phyloP scores from a whole-genome alignment of 2,888 invertebrate genomes.

The Phorcus lineatus region DNA sequence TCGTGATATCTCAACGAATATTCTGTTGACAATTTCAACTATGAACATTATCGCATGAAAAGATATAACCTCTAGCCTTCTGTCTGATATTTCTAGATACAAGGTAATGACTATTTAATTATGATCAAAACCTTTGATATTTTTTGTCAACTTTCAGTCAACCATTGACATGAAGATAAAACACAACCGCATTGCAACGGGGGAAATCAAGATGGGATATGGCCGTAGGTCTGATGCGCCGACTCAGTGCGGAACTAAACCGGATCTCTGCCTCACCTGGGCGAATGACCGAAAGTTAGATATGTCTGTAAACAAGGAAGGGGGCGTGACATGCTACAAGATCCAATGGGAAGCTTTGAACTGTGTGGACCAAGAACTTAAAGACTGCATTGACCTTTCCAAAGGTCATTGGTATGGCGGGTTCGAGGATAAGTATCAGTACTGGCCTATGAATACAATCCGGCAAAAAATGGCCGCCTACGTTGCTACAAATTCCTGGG shows the following conservation, averaged over 20 bases:
- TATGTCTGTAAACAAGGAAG: not conserved
- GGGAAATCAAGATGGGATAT: not conserved
- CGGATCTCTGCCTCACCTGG: conserved; percentile 14
- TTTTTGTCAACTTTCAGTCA: not conserved
- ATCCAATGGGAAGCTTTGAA: conserved; percentile 48
- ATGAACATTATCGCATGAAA: no score
- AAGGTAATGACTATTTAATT: no score
- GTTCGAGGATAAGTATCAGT: conserved; percentile 85
- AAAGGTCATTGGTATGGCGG: conserved; percentile 86
- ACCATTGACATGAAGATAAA: not conserved
- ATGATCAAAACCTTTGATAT: no score
- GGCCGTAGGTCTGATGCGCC: not conserved
- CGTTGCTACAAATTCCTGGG: conserved; percentile 60
- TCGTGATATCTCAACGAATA: no score
- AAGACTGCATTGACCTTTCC: conserved; percentile 56
- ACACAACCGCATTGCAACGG: not conserved
- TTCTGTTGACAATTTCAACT: no score
- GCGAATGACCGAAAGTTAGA: conserved; percentile 16
- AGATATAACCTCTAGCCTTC: no score
- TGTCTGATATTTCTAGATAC: no score
- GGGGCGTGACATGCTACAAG: conserved; percentile 28
- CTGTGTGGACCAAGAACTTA: conserved; percentile 49
- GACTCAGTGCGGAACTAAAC: not conserved
- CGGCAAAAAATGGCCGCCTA: conserved; percentile 56
- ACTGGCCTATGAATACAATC: conserved; percentile 87